These are phyloP conservation scores for Phragmatobia fuliginosa DNA, from an alignment of 2,888 invertebrate genomes.

Conservation along the genomic window DNA sequence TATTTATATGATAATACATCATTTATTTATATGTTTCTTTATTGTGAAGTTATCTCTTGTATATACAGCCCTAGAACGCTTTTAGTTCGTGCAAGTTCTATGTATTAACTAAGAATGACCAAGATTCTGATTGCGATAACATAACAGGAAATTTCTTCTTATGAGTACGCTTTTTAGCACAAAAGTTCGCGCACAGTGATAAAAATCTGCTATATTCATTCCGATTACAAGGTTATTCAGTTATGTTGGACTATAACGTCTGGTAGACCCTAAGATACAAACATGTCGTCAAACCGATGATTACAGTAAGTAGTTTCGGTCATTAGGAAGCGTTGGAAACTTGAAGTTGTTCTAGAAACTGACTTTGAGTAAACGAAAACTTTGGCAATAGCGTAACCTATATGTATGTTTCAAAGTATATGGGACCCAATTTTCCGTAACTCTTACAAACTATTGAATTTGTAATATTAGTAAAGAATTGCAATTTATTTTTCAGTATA, in stretches of 20 bases:
- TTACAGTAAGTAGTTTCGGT: conserved; percentile 28
- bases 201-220: conserved; percentile 2
- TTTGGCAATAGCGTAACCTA: conserved; percentile 4
- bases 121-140: not conserved
- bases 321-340: conserved; percentile 21
- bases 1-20: no score
- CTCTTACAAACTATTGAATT: not conserved
- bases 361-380: not conserved
- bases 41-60: no score
- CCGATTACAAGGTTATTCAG: conserved; percentile 1
- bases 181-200: not conserved
- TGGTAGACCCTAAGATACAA: conserved; percentile 13
- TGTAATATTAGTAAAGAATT: no score
- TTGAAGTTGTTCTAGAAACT: conserved; percentile 18
- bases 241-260: conserved; percentile 18
- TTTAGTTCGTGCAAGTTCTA: not conserved
- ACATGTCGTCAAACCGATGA: conserved; percentile 17
- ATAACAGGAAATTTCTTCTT: not conserved
- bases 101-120: not conserved
- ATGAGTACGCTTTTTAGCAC: not conserved
- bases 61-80: not conserved
- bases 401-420: not conserved
- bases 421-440: not conserved
- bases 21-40: no score
- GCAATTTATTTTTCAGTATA: no score